Percentiles rank a stretch among this genome's conserved stretches.
phyloP scores from a whole-genome alignment of 2,113 vertebrate genomes.

The Rallus limicola region DNA sequence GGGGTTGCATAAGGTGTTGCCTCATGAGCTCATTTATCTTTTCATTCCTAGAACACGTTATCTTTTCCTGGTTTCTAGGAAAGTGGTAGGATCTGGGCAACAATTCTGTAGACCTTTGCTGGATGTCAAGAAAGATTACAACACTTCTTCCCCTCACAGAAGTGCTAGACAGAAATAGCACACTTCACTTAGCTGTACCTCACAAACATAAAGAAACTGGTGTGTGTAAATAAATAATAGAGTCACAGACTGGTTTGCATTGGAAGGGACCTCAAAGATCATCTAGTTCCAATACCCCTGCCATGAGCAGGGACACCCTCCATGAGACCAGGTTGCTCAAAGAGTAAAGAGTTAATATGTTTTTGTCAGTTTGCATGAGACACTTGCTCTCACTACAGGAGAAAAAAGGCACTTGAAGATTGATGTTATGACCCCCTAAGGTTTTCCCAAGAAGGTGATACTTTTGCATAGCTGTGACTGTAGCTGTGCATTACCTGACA shows the following conservation, averaged over 20 bases:
- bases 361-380: neutral
- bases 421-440: neutral
- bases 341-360: neutral
- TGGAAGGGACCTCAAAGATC: too few species aligned
- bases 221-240: neutral
- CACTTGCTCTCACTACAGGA: neutral
- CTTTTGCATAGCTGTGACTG: neutral
- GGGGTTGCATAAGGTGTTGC: neutral
- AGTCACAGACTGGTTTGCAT: too few species aligned
- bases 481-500: neutral
- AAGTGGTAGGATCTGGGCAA: neutral
- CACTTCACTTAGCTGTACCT: neutral
- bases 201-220: neutral
- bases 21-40: neutral
- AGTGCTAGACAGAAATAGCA: neutral
- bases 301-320: too few species aligned
- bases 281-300: too few species aligned
- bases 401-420: neutral
- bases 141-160: neutral
- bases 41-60: neutral
- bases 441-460: neutral
- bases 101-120: neutral
- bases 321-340: too few species aligned
- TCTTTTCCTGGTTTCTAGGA: neutral
- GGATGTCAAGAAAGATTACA: neutral